A percentile compares a stretch with the other conserved stretches of the same genome.
These are phyloP conservation scores for Archilochus colubris DNA, from an alignment of 2,113 vertebrate species.

Conservation along the genomic window DNA sequence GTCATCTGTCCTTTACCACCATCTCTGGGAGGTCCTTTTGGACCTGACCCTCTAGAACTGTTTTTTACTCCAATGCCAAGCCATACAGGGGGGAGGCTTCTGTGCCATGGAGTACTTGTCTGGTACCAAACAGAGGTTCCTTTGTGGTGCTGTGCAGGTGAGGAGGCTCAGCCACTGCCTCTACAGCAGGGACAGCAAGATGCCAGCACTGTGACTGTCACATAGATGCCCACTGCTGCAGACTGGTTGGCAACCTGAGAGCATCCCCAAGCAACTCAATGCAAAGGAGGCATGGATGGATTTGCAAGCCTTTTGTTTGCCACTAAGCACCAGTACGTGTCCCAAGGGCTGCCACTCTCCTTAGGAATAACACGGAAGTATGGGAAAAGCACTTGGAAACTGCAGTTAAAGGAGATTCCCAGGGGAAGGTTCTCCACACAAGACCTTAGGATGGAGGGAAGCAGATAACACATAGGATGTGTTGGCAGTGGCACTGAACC, in stretches of 20 bases:
- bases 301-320: not conserved
- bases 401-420: not conserved
- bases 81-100: not conserved
- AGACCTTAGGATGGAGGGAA: not conserved
- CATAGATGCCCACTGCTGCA: not conserved
- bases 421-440: accelerated
- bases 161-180: not conserved
- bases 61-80: accelerated
- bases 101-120: not conserved
- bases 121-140: not conserved
- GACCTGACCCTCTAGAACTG: not conserved
- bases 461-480: not conserved
- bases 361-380: not conserved
- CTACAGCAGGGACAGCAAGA: not conserved
- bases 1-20: not conserved
- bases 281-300: too few relatives aligned
- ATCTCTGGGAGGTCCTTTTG: not conserved
- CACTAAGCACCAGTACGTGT: not conserved
- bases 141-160: accelerated
- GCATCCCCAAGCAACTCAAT: accelerated
- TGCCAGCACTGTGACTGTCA: not conserved
- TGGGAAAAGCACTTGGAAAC: not conserved
- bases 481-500: not conserved
- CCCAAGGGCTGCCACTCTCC: not conserved
- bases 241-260: not conserved